These are phyloP conservation scores for Microcebus murinus DNA, from an alignment of 2,113 vertebrate genomes.

Conservation along the genomic window DNA sequence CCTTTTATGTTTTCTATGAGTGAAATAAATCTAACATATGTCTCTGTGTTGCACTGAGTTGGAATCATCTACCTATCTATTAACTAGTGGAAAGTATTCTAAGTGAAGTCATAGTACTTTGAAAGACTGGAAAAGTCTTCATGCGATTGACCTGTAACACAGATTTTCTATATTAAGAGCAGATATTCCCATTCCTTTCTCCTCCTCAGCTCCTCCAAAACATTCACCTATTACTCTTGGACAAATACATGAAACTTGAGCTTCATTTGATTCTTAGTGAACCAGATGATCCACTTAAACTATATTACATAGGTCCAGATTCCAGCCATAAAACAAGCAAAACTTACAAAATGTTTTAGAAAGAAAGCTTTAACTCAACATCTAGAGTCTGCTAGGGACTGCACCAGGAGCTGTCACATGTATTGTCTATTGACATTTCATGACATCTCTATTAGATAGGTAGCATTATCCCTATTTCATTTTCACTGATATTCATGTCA, in stretches of 20 bases:
- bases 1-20: not conserved
- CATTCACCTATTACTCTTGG: not conserved
- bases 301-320: not conserved
- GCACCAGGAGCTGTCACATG: not conserved
- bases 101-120: not conserved
- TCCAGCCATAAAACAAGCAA: slow-evolving; percentile 1
- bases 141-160: not conserved
- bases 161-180: not conserved
- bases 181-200: not conserved
- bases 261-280: not conserved
- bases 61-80: not conserved
- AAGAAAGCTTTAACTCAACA: not conserved
- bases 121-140: not conserved
- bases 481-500: not conserved
- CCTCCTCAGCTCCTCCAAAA: not conserved
- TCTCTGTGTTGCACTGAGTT: not conserved
- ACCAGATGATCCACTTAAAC: not conserved
- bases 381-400: not conserved
- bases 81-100: not conserved
- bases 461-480: not conserved
- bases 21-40: not conserved
- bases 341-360: not conserved
- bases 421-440: not conserved
- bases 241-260: not conserved
- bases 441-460: not conserved